These are phyloP conservation scores for Goniozus legneri DNA, from an alignment of 1,140 invertebrate genomes.

Conservation along the genomic window DNA sequence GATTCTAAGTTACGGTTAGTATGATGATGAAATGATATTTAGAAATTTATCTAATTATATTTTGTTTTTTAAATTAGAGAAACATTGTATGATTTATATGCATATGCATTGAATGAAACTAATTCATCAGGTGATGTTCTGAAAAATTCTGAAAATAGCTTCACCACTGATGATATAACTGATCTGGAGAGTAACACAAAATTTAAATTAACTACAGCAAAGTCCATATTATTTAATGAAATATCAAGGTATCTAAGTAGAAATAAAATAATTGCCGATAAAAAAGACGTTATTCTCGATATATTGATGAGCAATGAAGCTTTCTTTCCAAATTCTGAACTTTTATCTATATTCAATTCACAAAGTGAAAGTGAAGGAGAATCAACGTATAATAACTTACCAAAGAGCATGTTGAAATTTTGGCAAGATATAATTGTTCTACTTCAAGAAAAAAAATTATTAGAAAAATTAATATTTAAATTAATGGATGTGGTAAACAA, in stretches of 20 bases:
- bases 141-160: slow-evolving; percentile 1
- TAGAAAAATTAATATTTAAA: slow-evolving; percentile 50
- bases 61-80: slow-evolving; percentile 20
- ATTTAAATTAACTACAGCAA: slow-evolving; percentile 26
- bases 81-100: slow-evolving; percentile 26
- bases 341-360: slow-evolving; percentile 32
- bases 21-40: neutral
- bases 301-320: slow-evolving; percentile 32
- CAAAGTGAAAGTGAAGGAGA: slow-evolving; percentile 4
- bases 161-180: neutral
- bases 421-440: slow-evolving; percentile 56
- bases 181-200: slow-evolving; percentile 16
- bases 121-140: too few relatives aligned
- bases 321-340: slow-evolving; percentile 37
- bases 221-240: slow-evolving; percentile 29
- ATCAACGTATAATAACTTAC: slow-evolving; percentile 21
- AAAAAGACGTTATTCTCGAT: slow-evolving; percentile 28
- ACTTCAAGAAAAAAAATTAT: slow-evolving; percentile 53
- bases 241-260: slow-evolving; percentile 31
- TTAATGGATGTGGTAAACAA: slow-evolving; percentile 51
- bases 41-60: slow-evolving; percentile 3
- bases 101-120: too few relatives aligned
- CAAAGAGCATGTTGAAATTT: slow-evolving; percentile 38
- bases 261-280: slow-evolving; percentile 22
- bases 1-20: slow-evolving; percentile 36